Conservation (phyloP, 2,888 invertebrate genomes). For the Tetramorium bicarinatum region DNA sequence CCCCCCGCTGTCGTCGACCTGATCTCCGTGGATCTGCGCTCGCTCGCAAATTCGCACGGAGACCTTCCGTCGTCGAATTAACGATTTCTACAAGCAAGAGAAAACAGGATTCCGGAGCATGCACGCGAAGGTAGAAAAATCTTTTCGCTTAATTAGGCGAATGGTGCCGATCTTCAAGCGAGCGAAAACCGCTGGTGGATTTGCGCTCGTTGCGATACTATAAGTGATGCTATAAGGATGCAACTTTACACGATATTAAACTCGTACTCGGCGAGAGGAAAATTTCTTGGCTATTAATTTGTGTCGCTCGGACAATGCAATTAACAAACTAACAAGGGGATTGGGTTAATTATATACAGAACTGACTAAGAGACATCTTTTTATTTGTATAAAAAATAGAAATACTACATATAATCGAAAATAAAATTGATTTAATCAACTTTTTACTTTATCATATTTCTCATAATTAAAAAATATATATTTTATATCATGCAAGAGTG, state of each 20-base stretch:
- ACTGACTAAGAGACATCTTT: neutral
- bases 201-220: neutral
- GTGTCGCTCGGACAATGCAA: neutral
- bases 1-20: slow-evolving; percentile 62
- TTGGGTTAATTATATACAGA: neutral
- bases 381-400: neutral
- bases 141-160: slow-evolving; percentile 43
- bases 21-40: slow-evolving; percentile 20
- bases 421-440: neutral
- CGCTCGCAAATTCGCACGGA: slow-evolving; percentile 68
- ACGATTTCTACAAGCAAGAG: slow-evolving; percentile 54
- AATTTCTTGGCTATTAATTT: slow-evolving; percentile 15
- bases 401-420: neutral
- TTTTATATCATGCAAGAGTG: neutral
- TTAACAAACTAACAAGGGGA: slow-evolving; percentile 10
- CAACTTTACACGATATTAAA: slow-evolving; percentile 42
- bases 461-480: neutral
- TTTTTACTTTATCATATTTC: neutral
- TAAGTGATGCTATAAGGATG: neutral
- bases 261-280: neutral
- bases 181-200: slow-evolving; percentile 12
- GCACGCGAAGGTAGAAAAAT: slow-evolving; percentile 10
- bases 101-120: slow-evolving; percentile 52
- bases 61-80: slow-evolving; percentile 61
- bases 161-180: slow-evolving; percentile 15